Evolutionary conservation across 2,113 vertebrate species (phyloP).

Genomic region (Girardinichthys multiradiatus): DNA sequence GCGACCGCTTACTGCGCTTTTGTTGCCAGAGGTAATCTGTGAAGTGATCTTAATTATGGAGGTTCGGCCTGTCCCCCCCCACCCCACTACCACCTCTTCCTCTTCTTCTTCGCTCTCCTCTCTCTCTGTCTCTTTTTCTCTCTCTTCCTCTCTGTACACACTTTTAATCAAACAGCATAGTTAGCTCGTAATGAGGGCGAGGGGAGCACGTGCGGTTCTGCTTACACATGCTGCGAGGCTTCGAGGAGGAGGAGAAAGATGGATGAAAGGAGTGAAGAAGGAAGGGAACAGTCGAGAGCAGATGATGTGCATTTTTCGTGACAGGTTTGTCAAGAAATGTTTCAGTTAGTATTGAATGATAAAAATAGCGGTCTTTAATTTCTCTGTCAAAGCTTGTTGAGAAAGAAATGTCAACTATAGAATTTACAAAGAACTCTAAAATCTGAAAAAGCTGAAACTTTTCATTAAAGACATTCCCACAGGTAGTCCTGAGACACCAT

Average conservation of each 20-base stretch:
- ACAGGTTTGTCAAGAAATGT: conserved; percentile 55
- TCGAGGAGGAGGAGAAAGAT: conserved; percentile 48
- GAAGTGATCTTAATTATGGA: conserved; percentile 87
- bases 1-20: conserved; percentile 75
- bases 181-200: conserved; percentile 82
- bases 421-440: background rate
- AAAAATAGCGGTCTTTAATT: background rate
- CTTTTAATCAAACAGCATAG: conserved; percentile 83
- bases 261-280: conserved; percentile 53
- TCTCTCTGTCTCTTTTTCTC: conserved; percentile 30
- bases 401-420: background rate
- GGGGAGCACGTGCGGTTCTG: conserved; percentile 70
- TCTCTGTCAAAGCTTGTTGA: background rate
- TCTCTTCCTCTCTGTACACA: conserved; percentile 73
- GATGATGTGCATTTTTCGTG: conserved; percentile 42
- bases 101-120: conserved; percentile 32
- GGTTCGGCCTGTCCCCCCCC: conserved; percentile 72
- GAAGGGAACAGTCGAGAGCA: conserved; percentile 41
- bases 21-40: conserved; percentile 84
- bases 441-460: background rate
- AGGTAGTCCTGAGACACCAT: background rate
- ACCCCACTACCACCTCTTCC: conserved; percentile 16
- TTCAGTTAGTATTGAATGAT: conserved; percentile 18
- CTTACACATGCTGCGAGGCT: conserved; percentile 78
- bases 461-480: background rate